Percentiles rank a stretch among this genome's conserved stretches.
Conservation (phyloP, 2,113 vertebrate genomes). For the Sander lucioperca region DNA sequence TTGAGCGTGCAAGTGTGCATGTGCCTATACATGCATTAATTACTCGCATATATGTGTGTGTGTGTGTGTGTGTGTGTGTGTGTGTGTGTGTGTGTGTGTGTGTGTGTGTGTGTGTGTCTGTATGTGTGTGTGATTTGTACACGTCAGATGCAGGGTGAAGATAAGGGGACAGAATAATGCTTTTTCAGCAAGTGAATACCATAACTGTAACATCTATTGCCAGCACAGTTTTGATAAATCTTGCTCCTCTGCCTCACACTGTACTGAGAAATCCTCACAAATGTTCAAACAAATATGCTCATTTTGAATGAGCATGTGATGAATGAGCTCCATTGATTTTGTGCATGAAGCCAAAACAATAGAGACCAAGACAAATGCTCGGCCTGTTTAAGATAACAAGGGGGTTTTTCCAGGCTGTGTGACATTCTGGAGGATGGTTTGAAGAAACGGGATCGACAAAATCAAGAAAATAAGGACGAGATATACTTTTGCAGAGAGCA, state of each 20-base stretch:
- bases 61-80: background rate
- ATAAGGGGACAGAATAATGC: constrained; percentile 60
- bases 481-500: constrained; percentile 1
- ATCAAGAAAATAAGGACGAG: constrained; percentile 18
- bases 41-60: constrained; percentile 12
- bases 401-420: constrained; percentile 29
- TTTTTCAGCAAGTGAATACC: constrained; percentile 65
- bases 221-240: constrained; percentile 71
- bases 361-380: constrained; percentile 71
- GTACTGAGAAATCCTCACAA: constrained; percentile 56
- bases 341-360: constrained; percentile 70
- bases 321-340: constrained; percentile 74
- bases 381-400: constrained; percentile 57
- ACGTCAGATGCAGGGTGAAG: constrained; percentile 55
- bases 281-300: constrained; percentile 73
- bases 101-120: background rate
- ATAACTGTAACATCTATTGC: constrained; percentile 47
- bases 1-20: background rate
- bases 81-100: constrained; percentile 35
- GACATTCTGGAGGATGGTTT: background rate
- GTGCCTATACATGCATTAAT: constrained; percentile 46
- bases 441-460: constrained; percentile 14
- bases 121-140: constrained; percentile 53
- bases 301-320: constrained; percentile 72
- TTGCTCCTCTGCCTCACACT: constrained; percentile 30